A percentile compares a stretch with the other conserved stretches of the same genome.
Evolutionary conservation across 2,797 vertebrate species (phyloP).

Genomic region (Meriones psammophilus): DNA sequence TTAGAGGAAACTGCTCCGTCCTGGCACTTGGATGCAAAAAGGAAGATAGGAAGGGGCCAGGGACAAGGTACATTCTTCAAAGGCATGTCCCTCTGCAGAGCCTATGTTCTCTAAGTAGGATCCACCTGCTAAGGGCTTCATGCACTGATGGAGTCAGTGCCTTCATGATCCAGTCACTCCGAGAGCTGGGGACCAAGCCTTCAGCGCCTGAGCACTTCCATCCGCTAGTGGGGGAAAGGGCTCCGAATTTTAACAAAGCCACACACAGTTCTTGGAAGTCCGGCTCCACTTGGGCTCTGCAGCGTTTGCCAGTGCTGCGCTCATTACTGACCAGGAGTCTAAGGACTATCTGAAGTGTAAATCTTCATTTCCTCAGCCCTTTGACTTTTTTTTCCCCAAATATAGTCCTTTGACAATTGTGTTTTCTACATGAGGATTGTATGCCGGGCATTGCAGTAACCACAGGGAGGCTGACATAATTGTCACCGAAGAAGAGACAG

Average conservation of each 20-base stretch:
- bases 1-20: no score
- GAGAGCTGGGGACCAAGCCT: not conserved
- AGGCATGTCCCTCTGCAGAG: not conserved
- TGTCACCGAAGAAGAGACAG: not conserved
- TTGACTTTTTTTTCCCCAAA: not conserved
- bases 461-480: not conserved
- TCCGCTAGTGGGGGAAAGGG: not conserved
- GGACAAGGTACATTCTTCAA: not conserved
- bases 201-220: not conserved
- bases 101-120: not conserved
- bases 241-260: not conserved
- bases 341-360: not conserved
- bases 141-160: not conserved
- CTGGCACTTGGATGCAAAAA: not conserved
- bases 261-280: not conserved
- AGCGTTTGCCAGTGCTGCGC: no score
- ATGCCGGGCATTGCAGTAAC: not conserved
- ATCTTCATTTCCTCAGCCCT: not conserved
- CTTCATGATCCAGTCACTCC: not conserved
- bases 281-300: not conserved
- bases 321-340: not conserved
- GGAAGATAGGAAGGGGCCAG: not conserved
- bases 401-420: not conserved
- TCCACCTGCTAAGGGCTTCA: not conserved
- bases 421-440: not conserved